phyloP scores from a whole-genome alignment of 2,113 vertebrate genomes.

The Herpailurus yagouaroundi region DNA sequence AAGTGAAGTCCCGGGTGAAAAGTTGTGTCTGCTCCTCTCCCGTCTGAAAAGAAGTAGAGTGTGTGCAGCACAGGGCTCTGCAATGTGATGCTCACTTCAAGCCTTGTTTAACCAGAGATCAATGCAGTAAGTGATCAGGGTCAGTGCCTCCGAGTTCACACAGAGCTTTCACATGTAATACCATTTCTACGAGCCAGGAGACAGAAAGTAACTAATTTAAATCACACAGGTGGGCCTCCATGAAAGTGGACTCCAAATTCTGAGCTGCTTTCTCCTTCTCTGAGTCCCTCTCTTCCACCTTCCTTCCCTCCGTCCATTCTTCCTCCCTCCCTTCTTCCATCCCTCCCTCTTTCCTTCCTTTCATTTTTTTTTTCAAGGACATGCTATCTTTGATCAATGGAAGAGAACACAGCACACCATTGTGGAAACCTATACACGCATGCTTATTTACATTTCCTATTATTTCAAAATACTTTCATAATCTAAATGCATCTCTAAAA shows the following conservation, averaged over 20 bases:
- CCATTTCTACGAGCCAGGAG: background rate
- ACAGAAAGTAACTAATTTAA: background rate
- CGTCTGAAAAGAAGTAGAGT: background rate
- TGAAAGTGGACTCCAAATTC: background rate
- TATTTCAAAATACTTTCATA: background rate
- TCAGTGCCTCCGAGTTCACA: background rate
- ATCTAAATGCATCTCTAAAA: background rate
- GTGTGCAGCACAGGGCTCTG: accelerated
- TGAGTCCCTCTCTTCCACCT: background rate
- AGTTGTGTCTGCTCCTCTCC: background rate
- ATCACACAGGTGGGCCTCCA: background rate
- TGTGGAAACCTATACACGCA: background rate
- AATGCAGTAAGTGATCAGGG: background rate
- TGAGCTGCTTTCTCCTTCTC: background rate
- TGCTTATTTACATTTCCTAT: constrained; percentile 31
- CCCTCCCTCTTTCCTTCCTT: background rate
- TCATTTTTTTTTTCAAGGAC: background rate
- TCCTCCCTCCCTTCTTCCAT: background rate
- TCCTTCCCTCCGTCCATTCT: background rate
- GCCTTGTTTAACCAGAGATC: background rate
- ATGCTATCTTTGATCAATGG: background rate
- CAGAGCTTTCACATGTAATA: background rate
- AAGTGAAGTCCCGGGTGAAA: background rate
- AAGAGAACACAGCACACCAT: background rate
- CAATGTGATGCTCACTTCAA: too few relatives aligned